Evolutionary conservation across 2,113 vertebrate genomes (phyloP).

Genomic region (Myrmophylax atrothorax): DNA sequence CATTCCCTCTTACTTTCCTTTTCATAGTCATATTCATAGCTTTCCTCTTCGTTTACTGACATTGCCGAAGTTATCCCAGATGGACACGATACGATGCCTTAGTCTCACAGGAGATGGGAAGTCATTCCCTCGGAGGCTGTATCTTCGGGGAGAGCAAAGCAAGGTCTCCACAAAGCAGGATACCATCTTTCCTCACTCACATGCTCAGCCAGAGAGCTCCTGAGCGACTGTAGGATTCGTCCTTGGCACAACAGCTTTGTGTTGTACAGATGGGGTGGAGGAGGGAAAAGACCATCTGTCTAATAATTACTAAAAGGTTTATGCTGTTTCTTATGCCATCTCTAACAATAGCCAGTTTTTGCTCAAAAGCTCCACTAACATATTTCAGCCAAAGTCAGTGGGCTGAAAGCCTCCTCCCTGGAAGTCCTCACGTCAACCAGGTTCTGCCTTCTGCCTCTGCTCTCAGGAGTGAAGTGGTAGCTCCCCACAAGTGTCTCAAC

Average conservation of each 20-base stretch:
- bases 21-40: constrained; percentile 73
- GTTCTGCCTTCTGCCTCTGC: background rate
- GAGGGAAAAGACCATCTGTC: constrained; percentile 51
- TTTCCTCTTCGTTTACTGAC: constrained; percentile 77
- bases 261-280: constrained; percentile 1
- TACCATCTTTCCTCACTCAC: constrained; percentile 56
- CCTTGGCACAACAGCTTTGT: background rate
- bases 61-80: constrained; percentile 68
- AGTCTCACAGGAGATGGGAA: background rate
- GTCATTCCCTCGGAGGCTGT: constrained; percentile 10
- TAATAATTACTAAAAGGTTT: constrained; percentile 10
- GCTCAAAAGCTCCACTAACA: background rate
- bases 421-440: background rate
- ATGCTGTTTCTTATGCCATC: background rate
- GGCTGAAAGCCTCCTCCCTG: background rate
- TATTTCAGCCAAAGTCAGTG: background rate
- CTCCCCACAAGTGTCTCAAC: constrained; percentile 69
- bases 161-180: constrained; percentile 35
- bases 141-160: background rate
- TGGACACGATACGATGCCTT: background rate
- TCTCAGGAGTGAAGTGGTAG: constrained; percentile 66
- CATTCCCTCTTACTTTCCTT: constrained; percentile 15
- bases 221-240: background rate
- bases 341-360: background rate
- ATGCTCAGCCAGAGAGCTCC: constrained; percentile 44